Evolutionary conservation across 2,113 vertebrate species (phyloP), one percentile per base, ranked within the genome.

Genomic region (Oreochromis tanganicae): DNA sequence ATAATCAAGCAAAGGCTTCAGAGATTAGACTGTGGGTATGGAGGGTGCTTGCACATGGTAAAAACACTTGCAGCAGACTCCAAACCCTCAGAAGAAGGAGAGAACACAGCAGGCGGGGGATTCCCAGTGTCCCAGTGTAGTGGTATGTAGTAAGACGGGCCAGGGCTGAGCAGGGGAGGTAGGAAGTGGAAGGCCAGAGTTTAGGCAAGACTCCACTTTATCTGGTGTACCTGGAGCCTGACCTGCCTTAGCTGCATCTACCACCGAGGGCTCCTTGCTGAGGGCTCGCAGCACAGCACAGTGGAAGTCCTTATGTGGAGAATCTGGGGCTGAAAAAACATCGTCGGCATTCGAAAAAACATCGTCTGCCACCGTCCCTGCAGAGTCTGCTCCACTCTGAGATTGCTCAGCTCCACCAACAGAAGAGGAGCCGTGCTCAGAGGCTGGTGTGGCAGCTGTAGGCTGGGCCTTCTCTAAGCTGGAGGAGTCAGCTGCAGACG

Each of bases 281-380:
- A 97, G 88, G 27, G 97, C 97, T 90, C 93, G 95, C 92, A 97
- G 93, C 92, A 97, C 96, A 4, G 96, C 96, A 3, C 92, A 94
- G 88, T 96, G 96, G 95, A 97, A 97, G 91, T 98, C 97, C 95
- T 95, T 95, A 14, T 97, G 96, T 8, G 95, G 95, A 32, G 96
- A 97, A 54, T 91, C 95, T 21, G 81, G 88, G 81, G 88, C 88
- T 3, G 84, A 83, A 21, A 82, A 57, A 91, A 61, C 34, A 14
- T 93, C 92, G 2, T 91, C 92, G 2, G 68, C 27, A 3, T 81
- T 55, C 1, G 85, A 79, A 85, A 94, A 91, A 86, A 91, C 91
- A 0, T 95, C 93, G 6, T 94, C 93, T 4, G 83, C 71, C 6
- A 73, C 29, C 2, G 36, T 83, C 19, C 63, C 87, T 2, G 90